Evolutionary conservation across 2,888 invertebrate genomes (phyloP).

Genomic region (Lithosia quadra): DNA sequence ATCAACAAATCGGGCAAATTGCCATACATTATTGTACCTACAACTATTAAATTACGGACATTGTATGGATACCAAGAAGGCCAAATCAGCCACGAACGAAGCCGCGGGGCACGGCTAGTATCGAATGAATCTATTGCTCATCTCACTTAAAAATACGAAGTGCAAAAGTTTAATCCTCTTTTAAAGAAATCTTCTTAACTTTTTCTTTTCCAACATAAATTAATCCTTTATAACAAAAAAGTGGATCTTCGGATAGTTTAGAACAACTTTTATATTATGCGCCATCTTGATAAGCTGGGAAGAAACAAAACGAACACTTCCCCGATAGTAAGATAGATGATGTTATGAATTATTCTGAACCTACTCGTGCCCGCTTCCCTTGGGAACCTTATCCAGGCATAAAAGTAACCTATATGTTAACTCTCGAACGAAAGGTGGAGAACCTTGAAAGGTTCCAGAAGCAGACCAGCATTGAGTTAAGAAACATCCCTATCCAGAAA

Average conservation of each 20-base stretch:
- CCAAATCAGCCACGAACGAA: too few species aligned
- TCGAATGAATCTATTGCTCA: too few species aligned
- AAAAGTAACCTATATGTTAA: too few species aligned
- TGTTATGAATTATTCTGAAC: conserved; percentile 1
- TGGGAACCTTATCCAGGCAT: too few species aligned
- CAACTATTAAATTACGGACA: too few species aligned
- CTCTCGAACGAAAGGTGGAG: not conserved
- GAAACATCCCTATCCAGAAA: not conserved
- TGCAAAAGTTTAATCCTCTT: conserved; percentile 3
- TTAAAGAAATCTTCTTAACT: conserved; percentile 9
- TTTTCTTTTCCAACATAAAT: conserved; percentile 6
- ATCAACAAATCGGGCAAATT: too few species aligned
- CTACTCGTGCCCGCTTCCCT: too few species aligned
- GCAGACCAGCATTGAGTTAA: not conserved
- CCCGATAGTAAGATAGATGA: not conserved
- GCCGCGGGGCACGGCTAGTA: too few species aligned
- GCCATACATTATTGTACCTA: too few species aligned
- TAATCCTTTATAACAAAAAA: not conserved
- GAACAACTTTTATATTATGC: not conserved
- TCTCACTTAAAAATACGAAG: too few species aligned
- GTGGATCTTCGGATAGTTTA: conserved; percentile 3
- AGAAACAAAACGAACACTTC: not conserved
- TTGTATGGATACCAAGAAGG: too few species aligned
- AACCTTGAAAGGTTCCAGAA: not conserved
- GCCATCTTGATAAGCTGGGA: not conserved